phyloP scores from a whole-genome alignment of 2,113 vertebrate genomes.

The Tonatia bakeri region DNA sequence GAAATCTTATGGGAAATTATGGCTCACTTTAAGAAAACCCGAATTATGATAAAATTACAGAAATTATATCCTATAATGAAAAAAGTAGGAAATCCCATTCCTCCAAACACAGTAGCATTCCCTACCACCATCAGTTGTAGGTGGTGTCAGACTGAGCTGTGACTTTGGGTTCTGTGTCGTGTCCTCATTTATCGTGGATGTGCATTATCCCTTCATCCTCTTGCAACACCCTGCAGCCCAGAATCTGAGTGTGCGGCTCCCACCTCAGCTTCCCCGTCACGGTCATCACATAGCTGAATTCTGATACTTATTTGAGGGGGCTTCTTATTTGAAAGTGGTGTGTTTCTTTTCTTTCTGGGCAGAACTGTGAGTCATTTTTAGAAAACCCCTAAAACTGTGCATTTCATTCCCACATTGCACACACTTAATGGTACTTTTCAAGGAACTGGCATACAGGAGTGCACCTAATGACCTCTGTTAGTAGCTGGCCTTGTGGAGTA shows the following conservation, averaged over 20 bases:
- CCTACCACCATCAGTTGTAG: accelerated
- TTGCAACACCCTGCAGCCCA: background rate
- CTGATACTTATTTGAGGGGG: background rate
- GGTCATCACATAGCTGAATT: background rate
- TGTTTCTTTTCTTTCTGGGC: background rate
- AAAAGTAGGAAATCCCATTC: background rate
- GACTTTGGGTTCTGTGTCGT: background rate
- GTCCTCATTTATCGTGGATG: background rate
- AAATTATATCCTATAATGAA: background rate
- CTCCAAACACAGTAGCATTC: background rate
- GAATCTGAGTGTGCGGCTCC: background rate
- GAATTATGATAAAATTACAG: background rate
- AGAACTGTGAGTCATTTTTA: background rate
- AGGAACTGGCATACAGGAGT: background rate
- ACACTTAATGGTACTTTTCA: background rate
- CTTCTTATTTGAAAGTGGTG: background rate
- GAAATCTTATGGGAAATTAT: background rate
- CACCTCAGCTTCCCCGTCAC: background rate
- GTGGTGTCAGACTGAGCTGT: background rate
- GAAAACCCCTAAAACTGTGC: slow-evolving; percentile 19
- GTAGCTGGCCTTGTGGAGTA: background rate
- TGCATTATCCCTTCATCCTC: background rate
- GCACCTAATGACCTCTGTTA: background rate
- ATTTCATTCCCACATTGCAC: background rate
- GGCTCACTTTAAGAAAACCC: background rate